These are phyloP conservation scores for Epiblema foenella DNA, from an alignment of 2,888 invertebrate genomes.

Conservation along the genomic window DNA sequence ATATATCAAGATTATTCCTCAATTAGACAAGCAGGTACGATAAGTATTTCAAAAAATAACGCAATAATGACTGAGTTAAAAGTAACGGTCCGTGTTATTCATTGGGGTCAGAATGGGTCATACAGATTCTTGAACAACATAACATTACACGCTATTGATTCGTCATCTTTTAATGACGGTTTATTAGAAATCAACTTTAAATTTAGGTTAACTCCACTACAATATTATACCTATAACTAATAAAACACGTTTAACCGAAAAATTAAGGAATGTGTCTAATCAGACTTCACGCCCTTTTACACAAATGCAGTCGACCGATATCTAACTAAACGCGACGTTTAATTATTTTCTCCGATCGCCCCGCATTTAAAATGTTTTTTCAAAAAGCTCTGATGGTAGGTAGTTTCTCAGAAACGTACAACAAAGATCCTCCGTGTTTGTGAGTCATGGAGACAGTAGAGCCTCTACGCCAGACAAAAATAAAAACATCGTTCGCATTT, in stretches of 20 bases:
- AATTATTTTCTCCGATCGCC: conserved; percentile 69
- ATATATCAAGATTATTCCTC: conserved; percentile 49
- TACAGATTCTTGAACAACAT: conserved; percentile 64
- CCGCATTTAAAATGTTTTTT: conserved; percentile 75
- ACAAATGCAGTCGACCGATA: conserved; percentile 30
- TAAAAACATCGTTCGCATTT: conserved; percentile 52
- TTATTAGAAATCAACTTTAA: conserved; percentile 12
- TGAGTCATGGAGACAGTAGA: conserved; percentile 71
- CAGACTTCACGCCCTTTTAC: neutral
- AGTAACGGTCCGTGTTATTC: conserved; percentile 81
- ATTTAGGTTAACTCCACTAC: neutral
- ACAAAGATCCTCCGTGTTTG: conserved; percentile 81
- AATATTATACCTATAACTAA: neutral
- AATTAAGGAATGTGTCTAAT: neutral
- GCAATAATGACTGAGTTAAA: conserved; percentile 77
- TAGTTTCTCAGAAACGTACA: conserved; percentile 79
- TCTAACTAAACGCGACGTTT: conserved; percentile 52
- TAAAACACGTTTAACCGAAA: neutral
- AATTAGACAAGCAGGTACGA: conserved; percentile 60
- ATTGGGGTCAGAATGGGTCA: conserved; percentile 79
- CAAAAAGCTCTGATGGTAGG: conserved; percentile 74
- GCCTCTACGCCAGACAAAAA: conserved; percentile 69
- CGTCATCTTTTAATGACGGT: conserved; percentile 63
- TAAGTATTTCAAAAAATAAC: conserved; percentile 71
- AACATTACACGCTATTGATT: conserved; percentile 71